Evolutionary conservation across 2,113 vertebrate species (phyloP), one percentile per base, ranked within the genome.

Genomic region (Calidris pugnax): DNA sequence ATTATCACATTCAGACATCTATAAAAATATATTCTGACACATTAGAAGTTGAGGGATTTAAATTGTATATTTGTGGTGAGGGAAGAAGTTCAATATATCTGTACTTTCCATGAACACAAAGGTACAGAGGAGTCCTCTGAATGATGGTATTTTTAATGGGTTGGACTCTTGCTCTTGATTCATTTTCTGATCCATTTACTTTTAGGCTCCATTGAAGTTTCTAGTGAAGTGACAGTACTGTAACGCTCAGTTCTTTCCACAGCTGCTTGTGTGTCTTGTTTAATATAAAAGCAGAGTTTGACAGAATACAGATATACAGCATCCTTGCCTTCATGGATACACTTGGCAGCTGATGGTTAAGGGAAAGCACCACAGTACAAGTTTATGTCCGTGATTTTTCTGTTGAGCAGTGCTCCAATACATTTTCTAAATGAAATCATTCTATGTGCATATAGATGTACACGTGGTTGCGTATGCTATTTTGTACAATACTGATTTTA

Each of bases 381-480:
- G 7, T n/a, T 47, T 27, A 11, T 10, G 30, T 6, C 63, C 9
- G 2, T 6, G 24, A 50, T 15, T 26, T 16, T 71, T 55, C 50
- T 64, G 0, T 1, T 16, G 23, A 84, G 37, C 1, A 9, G 5
- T 23, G 37, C 39, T 72, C 48, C 7, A 41, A 24, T 1, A 45
- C 4, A 15, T 4, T 18, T 33, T 47, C 18, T 10, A 7, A 55
- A 39, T 2, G 6, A 27, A 51, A 2, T 1, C 14, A 30, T 55
- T 64, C 19, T 63, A 3, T 3, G 12, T 43, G 14, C 27, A 8
- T 7, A 32, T 1, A 55, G 26, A 33, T 19, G 7, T 24, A 37
- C n/a, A 30, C 16, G 33, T 0, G 0, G 24, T 6, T 47, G 30
- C 5, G 11, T 35, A 7, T 3, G 32, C 8, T 22, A 7, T 47